Evolutionary conservation across 2,797 vertebrate species (phyloP).

Genomic region (Melanogrammus aeglefinus): DNA sequence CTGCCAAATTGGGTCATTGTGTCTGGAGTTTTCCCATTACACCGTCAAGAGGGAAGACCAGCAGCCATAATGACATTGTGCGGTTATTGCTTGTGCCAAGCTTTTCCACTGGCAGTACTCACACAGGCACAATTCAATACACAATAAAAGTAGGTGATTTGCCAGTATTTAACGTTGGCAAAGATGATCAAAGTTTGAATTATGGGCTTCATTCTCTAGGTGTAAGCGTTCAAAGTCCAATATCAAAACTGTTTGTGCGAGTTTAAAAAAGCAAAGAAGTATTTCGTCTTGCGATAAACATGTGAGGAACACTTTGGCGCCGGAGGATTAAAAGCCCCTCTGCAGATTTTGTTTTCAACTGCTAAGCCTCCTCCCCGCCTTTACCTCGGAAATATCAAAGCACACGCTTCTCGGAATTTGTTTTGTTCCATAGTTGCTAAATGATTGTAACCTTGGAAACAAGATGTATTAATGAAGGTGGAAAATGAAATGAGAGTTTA

Average conservation of each 20-base stretch:
- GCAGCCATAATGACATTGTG: constrained; percentile 51
- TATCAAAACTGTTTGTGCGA: constrained; percentile 56
- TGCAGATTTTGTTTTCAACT: constrained; percentile 53
- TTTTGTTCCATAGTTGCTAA: constrained; percentile 72
- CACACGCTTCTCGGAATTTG: constrained; percentile 55
- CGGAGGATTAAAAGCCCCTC: constrained; percentile 55
- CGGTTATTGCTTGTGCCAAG: constrained; percentile 43
- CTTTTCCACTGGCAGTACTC: constrained; percentile 21
- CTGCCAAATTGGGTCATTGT: constrained; percentile 71
- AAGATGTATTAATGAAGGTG: constrained; percentile 74
- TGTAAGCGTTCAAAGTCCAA: constrained; percentile 52
- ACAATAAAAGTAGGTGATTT: constrained; percentile 20
- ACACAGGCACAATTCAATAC: constrained; percentile 24
- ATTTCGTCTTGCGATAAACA: constrained; percentile 63
- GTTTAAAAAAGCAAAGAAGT: constrained; percentile 23
- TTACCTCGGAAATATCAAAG: constrained; percentile 62
- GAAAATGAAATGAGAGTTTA: constrained; percentile 75
- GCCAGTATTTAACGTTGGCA: constrained; percentile 15
- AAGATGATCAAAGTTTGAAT: constrained; percentile 44
- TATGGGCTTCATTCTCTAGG: constrained; percentile 34
- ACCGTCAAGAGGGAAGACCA: constrained; percentile 54
- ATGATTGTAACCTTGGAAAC: constrained; percentile 76
- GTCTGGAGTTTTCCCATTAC: constrained; percentile 64
- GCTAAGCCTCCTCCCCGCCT: constrained; percentile 30
- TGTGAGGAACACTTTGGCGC: constrained; percentile 51